Base-by-base conservation (phyloP, 2,113 vertebrate species). In the Stictonetta naevosa region DNA sequence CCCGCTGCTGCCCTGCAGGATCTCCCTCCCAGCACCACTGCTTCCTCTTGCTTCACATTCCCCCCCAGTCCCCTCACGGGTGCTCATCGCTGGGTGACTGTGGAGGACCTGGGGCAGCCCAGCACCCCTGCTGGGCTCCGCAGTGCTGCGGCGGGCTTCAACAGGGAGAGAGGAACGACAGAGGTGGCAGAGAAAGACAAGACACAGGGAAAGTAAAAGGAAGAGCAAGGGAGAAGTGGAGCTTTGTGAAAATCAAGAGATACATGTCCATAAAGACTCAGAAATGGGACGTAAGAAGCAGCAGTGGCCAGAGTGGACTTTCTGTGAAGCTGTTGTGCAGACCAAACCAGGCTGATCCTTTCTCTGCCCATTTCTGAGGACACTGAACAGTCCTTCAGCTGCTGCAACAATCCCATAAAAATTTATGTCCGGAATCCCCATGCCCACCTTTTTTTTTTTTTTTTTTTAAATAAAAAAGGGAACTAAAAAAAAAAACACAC, bases 331-430 rank as follows among this genome's bases (percentile, higher is more conserved):
- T 58, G 16, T 21, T 67, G 34, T 26, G 34, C 40, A 76, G 58
- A 73, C 26, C 52, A 59, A 86, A 72, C 26, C 28, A 52, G 15
- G 56, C 16, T 55, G 18, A 26, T 73, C 42, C 28, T 52, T 46
- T 92, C 81, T 92, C 76, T 78, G 42, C 66, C 83, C 73, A 31
- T 74, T 85, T 90, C 66, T 80, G 83, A 94, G 86, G 83, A 77
- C 48, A 66, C 6, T 83, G 83, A 95, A 84, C 79, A 93, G 72
- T 59, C 56, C 84, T 59, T 76, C 71, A 82, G 59, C 69, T 86
- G 62, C 72, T 86, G 72, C 86, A 95, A 86, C 67, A 83, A 81
- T 44, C 44, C 72, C 90, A 85, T 96, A 42, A 90, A 96, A 93
- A 91, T 67, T 79, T 80, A 94, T 69, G 72, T 63, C 78, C 81